A percentile compares a stretch with the other conserved stretches of the same genome.
These are phyloP conservation scores for Malurus leucopterus DNA, from an alignment of 2,797 vertebrate genomes.

Conservation along the genomic window DNA sequence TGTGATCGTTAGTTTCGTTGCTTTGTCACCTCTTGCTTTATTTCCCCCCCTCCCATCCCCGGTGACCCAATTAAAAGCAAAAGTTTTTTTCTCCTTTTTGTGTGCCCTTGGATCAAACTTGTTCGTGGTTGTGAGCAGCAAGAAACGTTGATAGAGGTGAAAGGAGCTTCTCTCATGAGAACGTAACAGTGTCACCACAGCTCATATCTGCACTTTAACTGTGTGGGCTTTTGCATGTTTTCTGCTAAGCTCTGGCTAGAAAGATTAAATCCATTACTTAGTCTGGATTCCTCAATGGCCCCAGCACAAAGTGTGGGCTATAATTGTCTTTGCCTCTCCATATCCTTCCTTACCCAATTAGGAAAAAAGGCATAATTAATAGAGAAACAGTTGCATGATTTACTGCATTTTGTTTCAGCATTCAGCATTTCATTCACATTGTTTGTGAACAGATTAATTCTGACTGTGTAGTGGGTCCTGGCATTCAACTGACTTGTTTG, in stretches of 20 bases:
- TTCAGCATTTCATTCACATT: neutral
- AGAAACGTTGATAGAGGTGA: neutral
- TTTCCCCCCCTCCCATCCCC: accelerated
- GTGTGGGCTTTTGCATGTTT: neutral
- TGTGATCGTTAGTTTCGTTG: neutral
- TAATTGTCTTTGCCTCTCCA: neutral
- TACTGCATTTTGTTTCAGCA: neutral
- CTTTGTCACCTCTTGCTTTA: neutral
- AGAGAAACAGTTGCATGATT: neutral
- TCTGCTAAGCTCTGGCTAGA: neutral
- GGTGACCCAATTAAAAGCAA: neutral
- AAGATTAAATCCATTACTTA: neutral
- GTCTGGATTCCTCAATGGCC: neutral
- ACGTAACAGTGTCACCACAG: neutral
- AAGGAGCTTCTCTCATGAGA: neutral
- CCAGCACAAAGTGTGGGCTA: neutral
- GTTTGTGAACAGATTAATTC: neutral
- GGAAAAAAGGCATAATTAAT: neutral
- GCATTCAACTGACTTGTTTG: neutral
- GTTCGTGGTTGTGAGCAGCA: neutral
- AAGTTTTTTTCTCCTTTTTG: neutral
- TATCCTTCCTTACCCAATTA: neutral
- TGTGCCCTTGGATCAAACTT: neutral
- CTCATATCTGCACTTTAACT: neutral
- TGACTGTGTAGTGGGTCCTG: neutral